phyloP scores from a whole-genome alignment of 1,140 invertebrate genomes.

The Microplitis demolitor region DNA sequence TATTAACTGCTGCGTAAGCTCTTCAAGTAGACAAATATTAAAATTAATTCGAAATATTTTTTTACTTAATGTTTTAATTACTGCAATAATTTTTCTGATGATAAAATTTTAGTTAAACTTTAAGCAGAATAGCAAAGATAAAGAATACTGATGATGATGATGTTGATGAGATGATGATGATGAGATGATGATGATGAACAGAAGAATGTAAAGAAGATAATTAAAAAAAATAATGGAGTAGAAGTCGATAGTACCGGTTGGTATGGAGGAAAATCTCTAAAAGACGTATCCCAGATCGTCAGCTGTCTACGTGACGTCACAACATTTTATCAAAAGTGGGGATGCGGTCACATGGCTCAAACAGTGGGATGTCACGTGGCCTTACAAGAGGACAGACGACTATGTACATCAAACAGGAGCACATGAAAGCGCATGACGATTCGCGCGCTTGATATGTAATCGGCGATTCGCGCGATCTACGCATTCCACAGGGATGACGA shows the following conservation, averaged over 20 bases:
- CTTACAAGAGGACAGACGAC: constrained; percentile 6
- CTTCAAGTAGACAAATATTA: neutral
- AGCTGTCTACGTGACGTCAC: constrained; percentile 57
- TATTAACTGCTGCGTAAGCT: neutral
- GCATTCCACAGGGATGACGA: constrained; percentile 55
- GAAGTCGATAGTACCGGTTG: neutral
- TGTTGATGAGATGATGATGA: no score
- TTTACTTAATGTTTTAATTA: no score
- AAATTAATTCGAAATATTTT: no score
- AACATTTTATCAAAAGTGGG: constrained; percentile 33
- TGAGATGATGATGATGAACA: no score
- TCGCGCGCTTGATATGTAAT: neutral
- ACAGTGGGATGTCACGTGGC: constrained; percentile 23
- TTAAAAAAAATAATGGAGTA: neutral
- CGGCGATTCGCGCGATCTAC: constrained; percentile 20
- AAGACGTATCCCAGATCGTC: constrained; percentile 37
- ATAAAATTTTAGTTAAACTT: no score
- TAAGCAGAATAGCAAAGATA: no score
- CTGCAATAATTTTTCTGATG: no score
- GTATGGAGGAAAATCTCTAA: neutral
- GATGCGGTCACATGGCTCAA: constrained; percentile 47
- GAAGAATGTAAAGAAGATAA: neutral
- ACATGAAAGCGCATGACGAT: constrained; percentile 8
- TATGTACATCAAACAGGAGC: neutral
- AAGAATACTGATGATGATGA: no score